Percentiles rank a stretch among this genome's conserved stretches.
Evolutionary conservation across 2,888 invertebrate species (phyloP).

Genomic region (Cephus sareptanus): DNA sequence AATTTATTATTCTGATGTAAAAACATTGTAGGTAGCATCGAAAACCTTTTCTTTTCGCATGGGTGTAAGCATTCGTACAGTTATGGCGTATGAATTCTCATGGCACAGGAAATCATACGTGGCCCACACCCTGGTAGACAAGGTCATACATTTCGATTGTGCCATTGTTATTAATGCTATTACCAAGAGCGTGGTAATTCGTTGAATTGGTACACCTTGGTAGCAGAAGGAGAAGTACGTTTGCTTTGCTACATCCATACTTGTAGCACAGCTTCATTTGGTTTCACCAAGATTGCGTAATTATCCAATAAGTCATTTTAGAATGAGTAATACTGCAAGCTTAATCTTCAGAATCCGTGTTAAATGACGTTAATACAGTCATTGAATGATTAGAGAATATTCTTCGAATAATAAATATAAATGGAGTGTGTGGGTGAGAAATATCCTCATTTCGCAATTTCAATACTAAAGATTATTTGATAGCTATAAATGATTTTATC

Average conservation of each 20-base stretch:
- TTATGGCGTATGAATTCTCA: neutral
- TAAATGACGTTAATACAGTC: neutral
- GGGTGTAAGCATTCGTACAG: neutral
- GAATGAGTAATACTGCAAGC: neutral
- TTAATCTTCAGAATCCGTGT: neutral
- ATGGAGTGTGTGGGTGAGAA: no score
- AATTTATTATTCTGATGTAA: neutral
- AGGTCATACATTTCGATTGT: neutral
- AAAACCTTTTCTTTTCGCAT: neutral
- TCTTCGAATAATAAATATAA: no score
- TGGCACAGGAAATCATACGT: neutral
- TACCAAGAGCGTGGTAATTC: neutral
- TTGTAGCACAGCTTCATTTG: neutral
- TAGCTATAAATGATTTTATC: no score
- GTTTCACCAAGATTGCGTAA: neutral
- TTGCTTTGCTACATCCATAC: neutral
- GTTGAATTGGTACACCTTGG: neutral
- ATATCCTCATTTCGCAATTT: no score
- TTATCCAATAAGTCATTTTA: neutral
- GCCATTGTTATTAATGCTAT: neutral
- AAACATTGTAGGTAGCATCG: neutral
- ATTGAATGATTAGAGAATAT: no score
- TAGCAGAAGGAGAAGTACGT: neutral
- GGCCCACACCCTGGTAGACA: neutral
- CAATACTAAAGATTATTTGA: no score